Evolutionary conservation across 2,797 vertebrate species (phyloP).

Genomic region (Phrynocephalus forsythii): DNA sequence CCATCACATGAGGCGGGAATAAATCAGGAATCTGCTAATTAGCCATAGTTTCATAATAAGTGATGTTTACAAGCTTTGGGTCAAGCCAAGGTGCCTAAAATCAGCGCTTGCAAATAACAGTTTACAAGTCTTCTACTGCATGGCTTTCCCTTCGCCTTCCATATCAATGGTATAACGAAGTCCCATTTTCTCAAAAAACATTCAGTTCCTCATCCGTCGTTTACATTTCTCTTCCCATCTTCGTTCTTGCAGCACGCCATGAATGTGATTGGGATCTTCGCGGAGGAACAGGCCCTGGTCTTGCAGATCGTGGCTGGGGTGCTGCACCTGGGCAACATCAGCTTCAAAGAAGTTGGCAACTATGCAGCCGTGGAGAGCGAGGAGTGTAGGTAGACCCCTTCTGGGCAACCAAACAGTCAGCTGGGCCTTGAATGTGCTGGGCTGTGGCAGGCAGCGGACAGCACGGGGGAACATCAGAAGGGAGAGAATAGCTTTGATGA

Average conservation of each 20-base stretch:
- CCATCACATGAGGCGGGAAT: too few species aligned
- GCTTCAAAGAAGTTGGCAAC: constrained; percentile 95
- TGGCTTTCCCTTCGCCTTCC: too few species aligned
- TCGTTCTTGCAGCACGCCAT: constrained; percentile 88
- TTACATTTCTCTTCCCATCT: background rate
- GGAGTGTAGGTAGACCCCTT: constrained; percentile 87
- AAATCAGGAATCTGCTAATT: too few species aligned
- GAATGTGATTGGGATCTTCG: constrained; percentile 94
- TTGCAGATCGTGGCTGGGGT: constrained; percentile 96
- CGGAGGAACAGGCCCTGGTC: constrained; percentile 87
- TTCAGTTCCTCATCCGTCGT: background rate
- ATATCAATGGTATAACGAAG: too few species aligned
- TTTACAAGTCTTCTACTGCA: too few species aligned
- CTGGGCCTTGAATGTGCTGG: background rate
- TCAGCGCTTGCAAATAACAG: too few species aligned
- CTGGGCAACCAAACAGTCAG: background rate
- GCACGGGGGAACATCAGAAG: too few species aligned
- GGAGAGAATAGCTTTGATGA: too few species aligned
- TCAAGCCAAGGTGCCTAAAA: too few species aligned
- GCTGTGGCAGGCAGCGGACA: background rate
- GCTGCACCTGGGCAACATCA: constrained; percentile 96
- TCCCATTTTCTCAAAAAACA: too few species aligned
- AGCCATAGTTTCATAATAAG: too few species aligned
- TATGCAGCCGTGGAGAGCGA: constrained; percentile 97
- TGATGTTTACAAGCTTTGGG: too few species aligned